Evolutionary conservation across 2,797 vertebrate genomes (phyloP).

Genomic region (Mallotus villosus): DNA sequence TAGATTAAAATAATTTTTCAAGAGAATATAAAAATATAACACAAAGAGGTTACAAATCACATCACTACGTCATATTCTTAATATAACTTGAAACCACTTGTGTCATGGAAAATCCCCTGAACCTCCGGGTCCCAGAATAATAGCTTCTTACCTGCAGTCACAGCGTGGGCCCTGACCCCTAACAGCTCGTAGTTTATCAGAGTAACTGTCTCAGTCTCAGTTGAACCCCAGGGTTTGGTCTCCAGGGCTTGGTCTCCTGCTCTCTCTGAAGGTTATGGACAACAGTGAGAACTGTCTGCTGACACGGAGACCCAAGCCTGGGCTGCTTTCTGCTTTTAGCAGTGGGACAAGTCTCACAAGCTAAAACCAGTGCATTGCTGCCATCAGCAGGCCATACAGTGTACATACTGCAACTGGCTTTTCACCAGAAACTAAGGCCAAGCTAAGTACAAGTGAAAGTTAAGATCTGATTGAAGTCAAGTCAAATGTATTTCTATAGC

Average conservation of each 20-base stretch:
- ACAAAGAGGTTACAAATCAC: slow-evolving; percentile 14
- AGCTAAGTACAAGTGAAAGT: no score
- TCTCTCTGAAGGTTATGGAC: slow-evolving; percentile 58
- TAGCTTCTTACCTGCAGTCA: slow-evolving; percentile 60
- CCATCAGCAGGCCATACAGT: slow-evolving; percentile 61
- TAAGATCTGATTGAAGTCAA: no score
- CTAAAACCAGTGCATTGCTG: slow-evolving; percentile 49
- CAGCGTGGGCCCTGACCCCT: slow-evolving; percentile 25
- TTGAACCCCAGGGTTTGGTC: slow-evolving; percentile 33
- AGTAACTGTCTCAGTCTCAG: slow-evolving; percentile 47
- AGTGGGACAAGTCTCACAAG: slow-evolving; percentile 16
- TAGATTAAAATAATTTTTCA: background rate
- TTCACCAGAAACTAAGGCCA: background rate
- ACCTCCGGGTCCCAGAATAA: background rate
- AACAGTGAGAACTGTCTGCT: slow-evolving; percentile 44
- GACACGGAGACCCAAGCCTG: slow-evolving; percentile 47
- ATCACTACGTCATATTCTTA: slow-evolving; percentile 33
- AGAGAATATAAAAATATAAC: background rate
- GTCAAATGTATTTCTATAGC: no score
- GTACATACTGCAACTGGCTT: slow-evolving; percentile 16
- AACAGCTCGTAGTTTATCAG: slow-evolving; percentile 44
- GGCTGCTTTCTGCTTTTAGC: slow-evolving; percentile 56
- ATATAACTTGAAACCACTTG: slow-evolving; percentile 65
- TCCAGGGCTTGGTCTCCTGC: slow-evolving; percentile 37
- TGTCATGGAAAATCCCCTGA: slow-evolving; percentile 60